Base-by-base conservation (phyloP, 2,888 invertebrate genomes). In the Oligia strigilis region DNA sequence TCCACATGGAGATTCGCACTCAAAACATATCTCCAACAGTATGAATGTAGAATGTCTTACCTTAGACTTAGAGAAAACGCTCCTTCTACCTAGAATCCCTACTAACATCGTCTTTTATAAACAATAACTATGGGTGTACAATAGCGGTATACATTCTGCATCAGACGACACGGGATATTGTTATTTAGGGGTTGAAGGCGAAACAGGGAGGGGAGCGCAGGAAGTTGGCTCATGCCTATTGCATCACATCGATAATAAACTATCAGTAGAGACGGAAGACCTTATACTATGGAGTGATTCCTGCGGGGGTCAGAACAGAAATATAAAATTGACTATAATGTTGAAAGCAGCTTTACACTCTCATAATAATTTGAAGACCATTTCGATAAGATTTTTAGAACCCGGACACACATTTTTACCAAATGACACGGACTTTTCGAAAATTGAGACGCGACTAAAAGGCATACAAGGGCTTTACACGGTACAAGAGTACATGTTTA, bases 81-180 rank as follows among this genome's bases (percentile, higher is more conserved):
- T 43, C 49, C 46, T 19, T 9, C 46, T 67, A 67, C 55, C 55
- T 55, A 55, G 55, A 65, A 65, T 65, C 64, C 64, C 64, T 65
- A 40, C 64, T 65, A 65, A 65, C 64, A 65, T 65, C 17, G 36
- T 55, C 17, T 65, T 62, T 65, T 65, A 65, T 65, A 65, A 65
- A 65, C 64, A 17, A 65, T 36, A 65, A 65, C 64, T 65, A 40
- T 65, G 64, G 64, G 64, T 40, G 40, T 65, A 40, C 17, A 65
- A 65, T 65, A 65, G 36, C 64, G 64, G 64, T 40, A 65, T 65
- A 65, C 64, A 65, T 65, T 65, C 64, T 65, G 64, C 64, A 40
- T 65, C 36, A 65, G 17, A 65, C 64, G 64, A 65, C 36, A 65
- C 40, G 64, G 64, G 64, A 40, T 65, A 40, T 65, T 65, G 64